Evolutionary conservation across 2,888 invertebrate species (phyloP), one percentile per base, ranked within the genome.

Genomic region (Philopedon plagiatum): DNA sequence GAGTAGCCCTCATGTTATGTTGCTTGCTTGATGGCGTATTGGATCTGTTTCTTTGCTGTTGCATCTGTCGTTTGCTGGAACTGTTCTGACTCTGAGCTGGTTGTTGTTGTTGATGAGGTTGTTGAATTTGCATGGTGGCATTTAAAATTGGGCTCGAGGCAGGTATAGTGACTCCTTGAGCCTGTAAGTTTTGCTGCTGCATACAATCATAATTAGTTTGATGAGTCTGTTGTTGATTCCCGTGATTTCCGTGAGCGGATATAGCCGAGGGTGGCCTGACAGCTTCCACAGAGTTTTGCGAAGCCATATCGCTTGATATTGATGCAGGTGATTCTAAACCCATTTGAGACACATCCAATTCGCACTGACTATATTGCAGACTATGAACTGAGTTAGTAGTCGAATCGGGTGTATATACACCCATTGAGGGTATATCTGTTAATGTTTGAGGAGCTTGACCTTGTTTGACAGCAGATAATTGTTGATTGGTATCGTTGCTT

Each of bases 271-370:
- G 88, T 3, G 90, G 88, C n/a, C 88, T 85, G 4, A 86, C 86
- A 34, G 87, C 86, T 77, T 92, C 91, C 0, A 90, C 90, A 0
- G 91, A 89, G 81, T 90, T 91, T 78, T 94, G 94, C 0, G 91
- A 92, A 7, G 93, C 92, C 85, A 96, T 89, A 83, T 96, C 95
- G 54, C 93, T 94, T 0, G 94, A 92, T 77, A 96, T 95, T 41
- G 95, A 94, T 0, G 94, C 92, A 0, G 97, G 96, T 0, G 96
- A 96, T 83, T 96, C 96, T 75, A 97, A 86, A 0, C 94, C 95
- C 69, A 96, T 85, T 81, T 94, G 94, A 68, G 91, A 91, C 0
- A 95, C 94, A 83, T 95, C 96, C 72, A 96, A 85, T 78, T 96
- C 95, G 79, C 94, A 94, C 66, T 93, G 92, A 0, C 78, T 79